These are phyloP conservation scores for Abrostola triplasia DNA, from an alignment of 2,888 invertebrate genomes.

Conservation along the genomic window DNA sequence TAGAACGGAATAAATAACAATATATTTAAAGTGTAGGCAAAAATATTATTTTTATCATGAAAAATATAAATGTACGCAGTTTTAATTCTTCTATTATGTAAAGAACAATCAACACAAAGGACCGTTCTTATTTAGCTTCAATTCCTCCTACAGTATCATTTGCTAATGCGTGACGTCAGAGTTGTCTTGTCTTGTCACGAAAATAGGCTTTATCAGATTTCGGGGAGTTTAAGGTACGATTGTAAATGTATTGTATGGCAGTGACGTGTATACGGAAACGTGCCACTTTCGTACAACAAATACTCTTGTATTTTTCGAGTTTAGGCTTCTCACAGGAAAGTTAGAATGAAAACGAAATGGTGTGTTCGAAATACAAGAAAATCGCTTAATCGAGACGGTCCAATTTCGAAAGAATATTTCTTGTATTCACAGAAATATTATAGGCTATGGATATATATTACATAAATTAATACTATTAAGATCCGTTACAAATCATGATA, in stretches of 20 bases:
- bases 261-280: not conserved
- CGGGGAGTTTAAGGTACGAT: slow-evolving; percentile 31
- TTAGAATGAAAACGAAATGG: too few species aligned
- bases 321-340: too few species aligned
- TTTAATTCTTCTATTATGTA: slow-evolving; percentile 25
- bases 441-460: too few species aligned
- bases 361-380: too few species aligned
- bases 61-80: slow-evolving; percentile 22
- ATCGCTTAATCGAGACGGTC: too few species aligned
- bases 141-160: slow-evolving; percentile 29
- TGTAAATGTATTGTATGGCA: slow-evolving; percentile 7
- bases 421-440: too few species aligned
- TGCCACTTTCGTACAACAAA: slow-evolving; percentile 6
- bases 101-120: slow-evolving; percentile 40
- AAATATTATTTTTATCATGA: slow-evolving; percentile 1
- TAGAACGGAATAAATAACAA: slow-evolving; percentile 31
- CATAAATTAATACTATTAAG: too few species aligned
- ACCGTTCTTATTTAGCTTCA: slow-evolving; percentile 20
- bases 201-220: slow-evolving; percentile 40
- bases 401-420: too few species aligned
- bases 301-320: too few species aligned
- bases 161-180: slow-evolving; percentile 29
- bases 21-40: slow-evolving; percentile 26
- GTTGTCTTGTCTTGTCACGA: slow-evolving; percentile 26
- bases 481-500: not conserved